Percentiles rank a stretch among this genome's conserved stretches.
phyloP scores from a whole-genome alignment of 2,113 vertebrate species.

The Drymodes brunneopygia region DNA sequence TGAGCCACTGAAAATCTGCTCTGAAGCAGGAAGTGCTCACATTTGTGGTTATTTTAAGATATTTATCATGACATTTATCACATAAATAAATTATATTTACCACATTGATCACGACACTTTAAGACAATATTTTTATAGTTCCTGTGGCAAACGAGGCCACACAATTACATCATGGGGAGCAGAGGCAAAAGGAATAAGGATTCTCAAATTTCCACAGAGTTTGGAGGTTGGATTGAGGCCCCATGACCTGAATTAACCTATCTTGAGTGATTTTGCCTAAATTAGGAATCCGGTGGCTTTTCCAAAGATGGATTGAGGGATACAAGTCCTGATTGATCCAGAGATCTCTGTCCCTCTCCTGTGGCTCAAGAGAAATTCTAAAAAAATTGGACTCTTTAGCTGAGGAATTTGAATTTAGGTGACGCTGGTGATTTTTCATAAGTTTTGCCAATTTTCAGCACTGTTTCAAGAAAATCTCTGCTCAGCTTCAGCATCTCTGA shows the following conservation, averaged over 20 bases:
- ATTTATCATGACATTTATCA: neutral
- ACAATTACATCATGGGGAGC: neutral
- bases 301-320: neutral
- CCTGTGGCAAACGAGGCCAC: neutral
- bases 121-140: neutral
- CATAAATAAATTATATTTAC: neutral
- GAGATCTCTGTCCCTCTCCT: neutral
- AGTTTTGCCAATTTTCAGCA: neutral
- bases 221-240: neutral
- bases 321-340: neutral
- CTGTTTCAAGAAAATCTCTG: neutral
- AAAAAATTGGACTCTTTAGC: neutral
- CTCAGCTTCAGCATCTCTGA: neutral
- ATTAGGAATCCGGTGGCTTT: neutral
- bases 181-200: neutral
- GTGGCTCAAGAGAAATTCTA: neutral
- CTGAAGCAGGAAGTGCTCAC: neutral
- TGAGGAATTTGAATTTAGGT: neutral
- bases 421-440: neutral
- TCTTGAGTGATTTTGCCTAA: neutral
- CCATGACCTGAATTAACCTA: neutral
- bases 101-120: neutral
- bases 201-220: neutral
- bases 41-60: neutral
- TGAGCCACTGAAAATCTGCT: neutral